These are phyloP conservation scores for Papilio helenus DNA, from an alignment of 1,140 invertebrate species.

Conservation along the genomic window DNA sequence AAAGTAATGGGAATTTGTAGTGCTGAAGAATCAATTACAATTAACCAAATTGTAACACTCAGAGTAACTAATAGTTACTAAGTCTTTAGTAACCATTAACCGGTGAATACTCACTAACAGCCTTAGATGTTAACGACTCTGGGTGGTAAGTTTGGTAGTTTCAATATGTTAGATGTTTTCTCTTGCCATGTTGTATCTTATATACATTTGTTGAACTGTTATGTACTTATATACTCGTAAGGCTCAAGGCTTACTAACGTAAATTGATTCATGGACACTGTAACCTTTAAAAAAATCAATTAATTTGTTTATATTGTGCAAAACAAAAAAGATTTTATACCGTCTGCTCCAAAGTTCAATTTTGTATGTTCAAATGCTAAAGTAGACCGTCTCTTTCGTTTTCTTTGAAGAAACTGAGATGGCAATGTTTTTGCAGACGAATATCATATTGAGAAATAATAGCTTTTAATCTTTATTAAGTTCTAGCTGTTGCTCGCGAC, in stretches of 20 bases:
- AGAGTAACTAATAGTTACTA: not conserved
- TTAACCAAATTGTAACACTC: not conserved
- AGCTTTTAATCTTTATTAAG: not conserved
- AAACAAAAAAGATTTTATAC: too few species aligned
- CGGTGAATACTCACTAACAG: not conserved
- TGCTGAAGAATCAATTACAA: not conserved
- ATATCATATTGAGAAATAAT: not conserved
- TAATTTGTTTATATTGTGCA: not conserved
- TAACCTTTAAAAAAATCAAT: not conserved
- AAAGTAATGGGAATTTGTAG: not conserved
- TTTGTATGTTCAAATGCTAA: too few species aligned
- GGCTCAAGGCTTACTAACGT: slow-evolving; percentile 10
- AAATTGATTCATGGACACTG: slow-evolving; percentile 21
- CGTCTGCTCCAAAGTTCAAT: too few species aligned
- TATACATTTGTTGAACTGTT: slow-evolving; percentile 67
- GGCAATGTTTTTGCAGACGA: not conserved
- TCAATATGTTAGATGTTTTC: slow-evolving; percentile 28
- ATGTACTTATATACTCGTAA: slow-evolving; percentile 49
- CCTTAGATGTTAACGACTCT: not conserved
- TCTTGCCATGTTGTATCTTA: slow-evolving; percentile 62
- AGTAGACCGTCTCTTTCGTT: too few species aligned
- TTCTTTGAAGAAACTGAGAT: too few species aligned
- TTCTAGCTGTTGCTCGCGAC: too few species aligned
- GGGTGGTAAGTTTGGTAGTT: not conserved
- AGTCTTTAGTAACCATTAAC: not conserved